These are phyloP conservation scores for Parthenolecanium corni DNA, from an alignment of 2,888 invertebrate genomes.

Conservation along the genomic window DNA sequence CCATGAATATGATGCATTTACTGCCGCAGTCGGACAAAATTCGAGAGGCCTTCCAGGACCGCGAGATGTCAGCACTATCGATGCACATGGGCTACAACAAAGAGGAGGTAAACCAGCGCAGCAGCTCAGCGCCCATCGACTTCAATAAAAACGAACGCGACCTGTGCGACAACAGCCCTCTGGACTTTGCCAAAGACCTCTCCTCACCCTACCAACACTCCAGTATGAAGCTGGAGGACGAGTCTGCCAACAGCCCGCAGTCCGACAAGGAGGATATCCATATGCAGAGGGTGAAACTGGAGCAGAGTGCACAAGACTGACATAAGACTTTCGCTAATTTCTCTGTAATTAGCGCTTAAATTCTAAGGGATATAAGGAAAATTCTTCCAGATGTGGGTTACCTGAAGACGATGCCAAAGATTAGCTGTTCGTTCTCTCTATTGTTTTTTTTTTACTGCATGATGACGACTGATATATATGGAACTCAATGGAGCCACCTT, in stretches of 20 bases:
- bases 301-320: constrained; percentile 28
- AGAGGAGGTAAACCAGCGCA: constrained; percentile 31
- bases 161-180: constrained; percentile 31
- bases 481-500: too few species aligned
- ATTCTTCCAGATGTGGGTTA: not conserved
- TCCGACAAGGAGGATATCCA: constrained; percentile 20
- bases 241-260: constrained; percentile 19
- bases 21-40: constrained; percentile 57
- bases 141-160: constrained; percentile 31
- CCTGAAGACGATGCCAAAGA: too few species aligned
- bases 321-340: constrained; percentile 29
- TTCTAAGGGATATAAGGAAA: not conserved
- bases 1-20: constrained; percentile 72
- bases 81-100: constrained; percentile 34
- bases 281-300: constrained; percentile 18
- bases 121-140: constrained; percentile 31
- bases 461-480: too few species aligned
- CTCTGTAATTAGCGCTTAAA: constrained; percentile 27
- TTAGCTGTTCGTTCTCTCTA: too few species aligned
- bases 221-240: constrained; percentile 32
- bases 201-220: constrained; percentile 12
- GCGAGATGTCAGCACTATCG: constrained; percentile 16
- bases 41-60: constrained; percentile 21
- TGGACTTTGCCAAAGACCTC: constrained; percentile 32
- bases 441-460: too few species aligned